Conservation (phyloP, 2,797 vertebrate genomes). For the Xiphophorus birchmanni region DNA sequence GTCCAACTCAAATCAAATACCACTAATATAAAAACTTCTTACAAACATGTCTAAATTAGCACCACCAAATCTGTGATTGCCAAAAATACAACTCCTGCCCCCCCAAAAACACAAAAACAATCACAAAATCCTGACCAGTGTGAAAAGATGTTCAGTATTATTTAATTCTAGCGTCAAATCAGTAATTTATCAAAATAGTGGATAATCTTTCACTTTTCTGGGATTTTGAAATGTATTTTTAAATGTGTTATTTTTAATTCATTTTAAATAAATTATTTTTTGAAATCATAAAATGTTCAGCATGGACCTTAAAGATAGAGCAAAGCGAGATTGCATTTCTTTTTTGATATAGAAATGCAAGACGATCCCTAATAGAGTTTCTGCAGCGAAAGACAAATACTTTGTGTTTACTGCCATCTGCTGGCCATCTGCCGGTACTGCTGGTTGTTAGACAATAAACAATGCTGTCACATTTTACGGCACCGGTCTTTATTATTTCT, state of each 20-base stretch:
- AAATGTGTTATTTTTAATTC: too few species aligned
- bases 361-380: slow-evolving; percentile 45
- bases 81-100: too few species aligned
- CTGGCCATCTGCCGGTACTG: slow-evolving; percentile 15
- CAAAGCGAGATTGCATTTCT: background rate
- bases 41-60: too few species aligned
- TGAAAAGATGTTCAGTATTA: too few species aligned
- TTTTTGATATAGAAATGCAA: background rate
- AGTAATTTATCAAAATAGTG: background rate
- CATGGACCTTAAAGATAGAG: background rate
- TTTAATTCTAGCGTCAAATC: background rate
- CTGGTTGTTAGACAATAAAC: background rate
- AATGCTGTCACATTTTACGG: background rate
- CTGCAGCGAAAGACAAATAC: background rate
- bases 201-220: background rate
- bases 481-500: background rate
- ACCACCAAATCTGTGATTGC: too few species aligned
- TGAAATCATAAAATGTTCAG: background rate
- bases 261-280: too few species aligned
- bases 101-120: too few species aligned
- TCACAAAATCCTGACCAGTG: too few species aligned
- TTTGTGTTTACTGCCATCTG: slow-evolving; percentile 64
- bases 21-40: too few species aligned
- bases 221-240: background rate
- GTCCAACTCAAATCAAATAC: too few species aligned